These are phyloP conservation scores for Chelonus insularis DNA, from an alignment of 1,140 invertebrate species.

Conservation along the genomic window DNA sequence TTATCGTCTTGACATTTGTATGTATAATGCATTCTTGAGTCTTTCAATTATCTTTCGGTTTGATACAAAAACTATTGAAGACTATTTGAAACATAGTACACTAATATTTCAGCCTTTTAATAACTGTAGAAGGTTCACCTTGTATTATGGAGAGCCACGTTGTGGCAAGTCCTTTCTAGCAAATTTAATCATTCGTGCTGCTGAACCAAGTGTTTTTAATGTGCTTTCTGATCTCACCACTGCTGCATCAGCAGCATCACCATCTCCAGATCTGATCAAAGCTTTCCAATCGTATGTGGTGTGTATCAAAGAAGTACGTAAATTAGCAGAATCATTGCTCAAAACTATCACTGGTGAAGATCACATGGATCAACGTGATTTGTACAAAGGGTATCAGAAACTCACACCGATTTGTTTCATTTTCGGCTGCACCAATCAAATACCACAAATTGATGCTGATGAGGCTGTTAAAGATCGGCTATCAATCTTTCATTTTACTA, in stretches of 20 bases:
- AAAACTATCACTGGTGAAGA: background rate
- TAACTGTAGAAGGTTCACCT: background rate
- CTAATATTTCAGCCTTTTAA: background rate
- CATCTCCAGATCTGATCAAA: background rate
- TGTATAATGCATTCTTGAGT: background rate
- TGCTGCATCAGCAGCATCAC: background rate
- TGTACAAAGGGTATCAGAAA: slow-evolving; percentile 1
- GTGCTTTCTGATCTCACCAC: background rate
- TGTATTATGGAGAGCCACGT: background rate
- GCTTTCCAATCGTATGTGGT: background rate
- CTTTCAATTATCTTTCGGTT: background rate
- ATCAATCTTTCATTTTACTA: background rate
- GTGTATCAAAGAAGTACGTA: background rate
- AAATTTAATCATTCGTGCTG: background rate
- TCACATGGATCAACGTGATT: background rate
- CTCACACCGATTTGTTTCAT: background rate
- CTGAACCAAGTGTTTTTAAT: background rate
- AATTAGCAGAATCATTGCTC: background rate
- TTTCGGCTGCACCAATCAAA: background rate
- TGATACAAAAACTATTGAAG: background rate
- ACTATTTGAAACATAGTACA: background rate
- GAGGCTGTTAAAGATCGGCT: background rate
- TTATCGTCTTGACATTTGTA: background rate
- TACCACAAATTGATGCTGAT: background rate
- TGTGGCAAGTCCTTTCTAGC: background rate